These are phyloP conservation scores for Masnerella sp. DNA, from an alignment of 2,888 invertebrate species.

Conservation along the genomic window DNA sequence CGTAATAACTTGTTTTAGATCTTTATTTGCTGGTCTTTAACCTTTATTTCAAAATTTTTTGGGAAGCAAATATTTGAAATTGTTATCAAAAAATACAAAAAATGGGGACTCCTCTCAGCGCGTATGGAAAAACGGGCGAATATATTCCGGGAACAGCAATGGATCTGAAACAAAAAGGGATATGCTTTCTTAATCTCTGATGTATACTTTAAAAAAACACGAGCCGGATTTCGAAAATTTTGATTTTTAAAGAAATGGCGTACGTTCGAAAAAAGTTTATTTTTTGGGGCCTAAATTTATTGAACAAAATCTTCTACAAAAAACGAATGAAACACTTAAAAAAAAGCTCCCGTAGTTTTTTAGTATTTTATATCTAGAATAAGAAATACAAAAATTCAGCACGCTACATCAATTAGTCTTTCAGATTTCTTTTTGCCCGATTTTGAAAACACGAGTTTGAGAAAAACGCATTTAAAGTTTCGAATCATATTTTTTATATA, in stretches of 20 bases:
- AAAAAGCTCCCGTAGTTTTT: constrained; percentile 21
- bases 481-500: background rate
- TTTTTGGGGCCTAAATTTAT: constrained; percentile 22
- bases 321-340: constrained; percentile 18
- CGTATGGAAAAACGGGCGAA: constrained; percentile 22
- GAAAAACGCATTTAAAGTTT: constrained; percentile 13
- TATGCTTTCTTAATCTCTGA: constrained; percentile 22
- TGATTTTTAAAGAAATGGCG: constrained; percentile 22
- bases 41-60: too few species aligned
- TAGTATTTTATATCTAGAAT: constrained; percentile 11
- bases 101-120: constrained; percentile 3
- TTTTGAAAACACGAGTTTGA: constrained; percentile 18
- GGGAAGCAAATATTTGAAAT: too few species aligned
- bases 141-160: constrained; percentile 18
- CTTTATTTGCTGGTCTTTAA: too few species aligned
- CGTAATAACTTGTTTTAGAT: too few species aligned
- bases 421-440: constrained; percentile 27
- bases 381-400: constrained; percentile 17
- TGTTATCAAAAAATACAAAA: too few species aligned
- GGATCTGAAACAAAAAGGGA: constrained; percentile 25
- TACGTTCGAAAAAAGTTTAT: constrained; percentile 23
- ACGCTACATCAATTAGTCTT: constrained; percentile 12
- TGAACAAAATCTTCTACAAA: constrained; percentile 11
- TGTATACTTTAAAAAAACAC: constrained; percentile 16
- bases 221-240: constrained; percentile 18